These are phyloP conservation scores for Drosophila eohydei DNA, from an alignment of 2,888 invertebrate species.

Conservation along the genomic window DNA sequence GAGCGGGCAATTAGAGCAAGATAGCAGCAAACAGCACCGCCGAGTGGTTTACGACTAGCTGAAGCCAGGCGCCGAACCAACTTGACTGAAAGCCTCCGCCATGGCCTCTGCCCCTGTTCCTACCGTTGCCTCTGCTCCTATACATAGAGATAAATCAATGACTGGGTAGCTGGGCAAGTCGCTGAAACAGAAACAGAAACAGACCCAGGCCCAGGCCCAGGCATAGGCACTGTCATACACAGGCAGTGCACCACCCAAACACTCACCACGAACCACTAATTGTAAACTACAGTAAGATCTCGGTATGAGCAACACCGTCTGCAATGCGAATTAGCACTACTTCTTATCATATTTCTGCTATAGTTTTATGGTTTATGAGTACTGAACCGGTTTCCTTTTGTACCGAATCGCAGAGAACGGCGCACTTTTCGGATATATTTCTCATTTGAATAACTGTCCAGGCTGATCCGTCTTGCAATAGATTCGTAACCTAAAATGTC, in stretches of 20 bases:
- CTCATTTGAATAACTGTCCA: background rate
- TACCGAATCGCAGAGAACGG: background rate
- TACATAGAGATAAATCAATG: slow-evolving; percentile 55
- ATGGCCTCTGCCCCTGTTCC: slow-evolving; percentile 8
- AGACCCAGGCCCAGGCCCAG: slow-evolving; percentile 6
- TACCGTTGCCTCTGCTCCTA: background rate
- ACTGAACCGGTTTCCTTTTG: background rate
- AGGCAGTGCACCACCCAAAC: background rate
- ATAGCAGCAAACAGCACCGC: slow-evolving; percentile 45
- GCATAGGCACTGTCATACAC: background rate
- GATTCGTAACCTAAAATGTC: background rate
- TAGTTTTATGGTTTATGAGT: background rate
- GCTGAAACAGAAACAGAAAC: slow-evolving; percentile 7
- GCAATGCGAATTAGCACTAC: background rate
- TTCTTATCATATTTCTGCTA: background rate
- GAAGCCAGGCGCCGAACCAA: slow-evolving; percentile 28
- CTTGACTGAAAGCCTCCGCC: slow-evolving; percentile 17
- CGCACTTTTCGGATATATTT: background rate
- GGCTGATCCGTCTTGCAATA: background rate
- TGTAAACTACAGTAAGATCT: slow-evolving; percentile 27
- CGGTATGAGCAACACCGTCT: background rate
- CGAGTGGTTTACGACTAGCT: slow-evolving; percentile 31
- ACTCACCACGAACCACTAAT: slow-evolving; percentile 4
- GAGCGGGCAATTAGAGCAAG: slow-evolving; percentile 67
- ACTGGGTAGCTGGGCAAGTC: slow-evolving; percentile 35